Evolutionary conservation across 2,113 vertebrate genomes (phyloP), one percentile per base, ranked within the genome.

Genomic region (Notechis scutatus): DNA sequence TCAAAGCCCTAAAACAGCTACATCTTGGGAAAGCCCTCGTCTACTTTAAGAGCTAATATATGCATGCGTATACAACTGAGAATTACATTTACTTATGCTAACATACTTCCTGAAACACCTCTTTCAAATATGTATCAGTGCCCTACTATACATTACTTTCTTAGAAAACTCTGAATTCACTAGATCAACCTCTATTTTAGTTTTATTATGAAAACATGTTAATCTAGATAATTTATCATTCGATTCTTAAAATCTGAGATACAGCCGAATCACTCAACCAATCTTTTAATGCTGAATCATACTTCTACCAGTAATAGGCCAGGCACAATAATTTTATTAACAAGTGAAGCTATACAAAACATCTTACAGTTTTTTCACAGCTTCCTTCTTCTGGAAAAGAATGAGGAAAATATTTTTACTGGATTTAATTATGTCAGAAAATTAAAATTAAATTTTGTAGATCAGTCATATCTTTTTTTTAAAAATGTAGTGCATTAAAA

Each of bases 401-500:
- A 74, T 74, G 69, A 74, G n/a, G 69, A 39, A 74, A 39, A 74
- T 74, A 39, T 74, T 74, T 74, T 81, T 39, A n/a, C 15, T 39
- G 15, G 69, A 15, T 81, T 81, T 81, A 81, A 81, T 39, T 20
- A 8, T 39, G 14, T 81, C n/a, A 81, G 34, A 81, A 39, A 39
- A 34, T 81, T 81, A 34, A 74, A 74, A 34, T 81, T 81, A 34
- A 74, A 74, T 81, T 21, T 42, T 42, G 18, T 12, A 87, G 21
- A 61, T 2, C 1, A 23, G 20, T 50, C 5, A 94, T 85, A 90
- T 93, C 95, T 95, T 97, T 95, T 95, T 97, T 95, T 95, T 93
- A 91, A 93, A 95, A 92, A 92, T 59, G 88, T 69, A 96, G 93
- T 95, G 93, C 91, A 92, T 88, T 56, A 57, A 57, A 91, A 54